Base-by-base conservation (phyloP, 2,888 invertebrate genomes). In the Drosophila buzzatii region DNA sequence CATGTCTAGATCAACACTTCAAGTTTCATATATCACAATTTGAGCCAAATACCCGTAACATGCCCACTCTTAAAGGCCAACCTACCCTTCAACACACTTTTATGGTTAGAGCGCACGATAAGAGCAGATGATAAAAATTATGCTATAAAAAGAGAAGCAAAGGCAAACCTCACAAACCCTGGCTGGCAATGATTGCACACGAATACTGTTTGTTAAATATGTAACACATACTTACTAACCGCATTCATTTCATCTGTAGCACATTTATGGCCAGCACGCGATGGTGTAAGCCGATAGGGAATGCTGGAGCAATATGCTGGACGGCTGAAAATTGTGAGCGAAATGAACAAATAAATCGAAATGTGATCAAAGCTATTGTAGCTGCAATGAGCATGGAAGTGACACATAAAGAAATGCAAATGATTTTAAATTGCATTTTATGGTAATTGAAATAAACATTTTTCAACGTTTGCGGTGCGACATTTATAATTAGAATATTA, bases 101-200 rank as follows among this genome's bases (percentile, higher is more conserved):
- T 18, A 35, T 51, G 51, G 33, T 1, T 33, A 20, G 23, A 64
- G 78, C 45, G 68, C 64, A 68, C 63, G 49, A 66, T 41, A 41
- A 52, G 27, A 64, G 56, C 61, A 58, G 56, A 71, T 69, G 77
- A 77, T 74, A 80, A 69, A 76, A 79, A 70, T 76, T 73, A 80
- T 76, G 73, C 55, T 41, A 68, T 70, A 62, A 80, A 75, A 45
- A 2, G 45, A 18, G 33, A 35, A 35, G 57, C 56, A 23, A 42
- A 16, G 44, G 52, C 59, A 65, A 31, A 35, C 61, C 59, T 37
- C 35, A 7, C 47, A 47, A 52, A 42, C 63, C 78, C 59, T 71
- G 67, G n/a, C 52, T 70, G 58, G 70, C 78, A 67, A 78, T 85
- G 83, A 85, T 85, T 84, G 68, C 78, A 55, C 51, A 63, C 69